These are phyloP conservation scores for Aegithalos caudatus DNA, from an alignment of 2,113 vertebrate genomes.

Conservation along the genomic window DNA sequence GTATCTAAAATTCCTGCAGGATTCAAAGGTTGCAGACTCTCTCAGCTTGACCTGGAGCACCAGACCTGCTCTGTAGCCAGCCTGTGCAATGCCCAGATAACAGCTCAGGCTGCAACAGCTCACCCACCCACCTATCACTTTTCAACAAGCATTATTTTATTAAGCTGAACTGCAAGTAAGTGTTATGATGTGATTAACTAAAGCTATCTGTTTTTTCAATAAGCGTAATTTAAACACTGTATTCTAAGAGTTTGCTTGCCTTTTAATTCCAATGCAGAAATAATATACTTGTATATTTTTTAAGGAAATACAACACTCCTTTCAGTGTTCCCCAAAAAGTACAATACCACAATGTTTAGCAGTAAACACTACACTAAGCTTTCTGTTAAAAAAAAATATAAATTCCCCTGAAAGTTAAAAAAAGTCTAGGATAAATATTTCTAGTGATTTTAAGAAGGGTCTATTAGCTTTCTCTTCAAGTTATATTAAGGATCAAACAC, in stretches of 20 bases:
- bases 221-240: background rate
- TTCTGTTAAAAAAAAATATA: background rate
- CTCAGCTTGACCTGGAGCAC: background rate
- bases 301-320: background rate
- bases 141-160: background rate
- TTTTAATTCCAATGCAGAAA: background rate
- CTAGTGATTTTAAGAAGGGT: background rate
- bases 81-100: background rate
- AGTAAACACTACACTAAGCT: background rate
- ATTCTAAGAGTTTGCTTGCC: background rate
- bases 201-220: background rate
- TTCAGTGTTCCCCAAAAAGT: background rate
- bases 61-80: background rate
- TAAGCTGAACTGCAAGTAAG: background rate
- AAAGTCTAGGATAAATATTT: conserved; percentile 1
- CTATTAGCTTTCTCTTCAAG: background rate
- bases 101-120: background rate
- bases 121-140: background rate
- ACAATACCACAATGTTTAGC: background rate
- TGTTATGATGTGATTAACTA: background rate
- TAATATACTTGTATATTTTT: background rate
- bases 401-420: background rate
- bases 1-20: background rate
- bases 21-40: background rate
- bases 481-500: background rate